Evolutionary conservation across 2,797 vertebrate genomes (phyloP), one percentile per base, ranked within the genome.

Genomic region (Hypotaenidia philippensis): DNA sequence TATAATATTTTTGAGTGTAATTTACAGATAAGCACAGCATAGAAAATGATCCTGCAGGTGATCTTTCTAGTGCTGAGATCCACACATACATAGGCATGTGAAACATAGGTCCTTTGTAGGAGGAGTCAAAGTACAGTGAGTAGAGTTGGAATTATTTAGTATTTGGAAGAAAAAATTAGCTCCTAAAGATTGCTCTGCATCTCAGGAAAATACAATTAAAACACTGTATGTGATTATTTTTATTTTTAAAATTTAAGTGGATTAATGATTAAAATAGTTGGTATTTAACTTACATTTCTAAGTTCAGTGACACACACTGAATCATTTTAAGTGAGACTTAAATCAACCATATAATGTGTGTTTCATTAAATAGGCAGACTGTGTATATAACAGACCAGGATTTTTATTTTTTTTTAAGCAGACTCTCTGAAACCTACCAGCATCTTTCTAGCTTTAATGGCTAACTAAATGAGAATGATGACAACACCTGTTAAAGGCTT

Each of bases 401-500:
- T 90, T 93, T 5, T 66, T 41, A 41, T 38, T 72, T 79, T 76
- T 90, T 92, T 85, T 71, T 16, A 47, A 47, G 38, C 84, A 78
- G 49, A 22, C 16, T 34, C 65, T 40, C 6, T 59, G 71, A 80
- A 89, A 74, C 41, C 71, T 87, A 50, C 80, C 65, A 88, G 44
- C 45, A 40, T 83, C 65, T 90, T 91, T 90, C 72, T 91, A 55
- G 21, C 65, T 87, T 92, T 87, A 81, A 41, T 68, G 60, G 57
- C 32, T 68, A 81, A 75, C 57, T 77, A 75, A 95, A 89, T 68
- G 17, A 69, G 27, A 68, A 50, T 75, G 86, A 75, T 78, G 85
- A 88, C 85, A 96, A 55, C 41, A 78, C 26, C 64, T 88, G 61
- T 96, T 94, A 83, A 71, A 88, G 50, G 76, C 38, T 94, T 5